A percentile compares a stretch with the other conserved stretches of the same genome.
Evolutionary conservation across 2,888 invertebrate genomes (phyloP).

Genomic region (Acrobasis repandana): DNA sequence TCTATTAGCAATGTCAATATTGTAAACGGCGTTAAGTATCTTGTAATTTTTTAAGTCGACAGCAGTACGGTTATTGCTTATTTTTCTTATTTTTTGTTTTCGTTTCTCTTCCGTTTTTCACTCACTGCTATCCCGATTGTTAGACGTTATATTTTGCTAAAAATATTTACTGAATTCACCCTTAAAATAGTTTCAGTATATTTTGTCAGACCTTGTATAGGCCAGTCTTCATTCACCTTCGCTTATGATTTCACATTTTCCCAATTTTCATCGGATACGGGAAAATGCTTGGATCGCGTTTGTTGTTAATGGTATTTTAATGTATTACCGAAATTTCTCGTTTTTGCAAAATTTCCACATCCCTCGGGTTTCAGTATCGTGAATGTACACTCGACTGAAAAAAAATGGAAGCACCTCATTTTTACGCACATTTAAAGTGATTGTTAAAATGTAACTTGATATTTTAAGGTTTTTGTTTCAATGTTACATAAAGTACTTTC

Average conservation of each 20-base stretch:
- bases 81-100: slow-evolving; percentile 5
- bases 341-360: slow-evolving; percentile 2
- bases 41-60: slow-evolving; percentile 13
- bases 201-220: too few species aligned
- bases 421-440: neutral
- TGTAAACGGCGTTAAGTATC: slow-evolving; percentile 25
- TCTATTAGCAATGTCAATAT: slow-evolving; percentile 25
- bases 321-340: slow-evolving; percentile 6
- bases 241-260: neutral
- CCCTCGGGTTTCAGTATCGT: neutral
- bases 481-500: too few species aligned
- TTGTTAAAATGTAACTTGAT: too few species aligned
- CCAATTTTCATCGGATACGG: neutral
- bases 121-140: too few species aligned
- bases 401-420: neutral
- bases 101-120: neutral
- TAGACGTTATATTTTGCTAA: too few species aligned
- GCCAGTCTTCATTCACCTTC: too few species aligned
- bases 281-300: slow-evolving; percentile 6
- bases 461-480: too few species aligned
- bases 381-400: neutral
- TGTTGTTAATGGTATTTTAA: slow-evolving; percentile 19
- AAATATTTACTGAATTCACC: too few species aligned
- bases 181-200: too few species aligned
- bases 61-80: neutral